A percentile compares a stretch with the other conserved stretches of the same genome.
phyloP scores from a whole-genome alignment of 2,888 invertebrate genomes.

The Endotricha flammealis region DNA sequence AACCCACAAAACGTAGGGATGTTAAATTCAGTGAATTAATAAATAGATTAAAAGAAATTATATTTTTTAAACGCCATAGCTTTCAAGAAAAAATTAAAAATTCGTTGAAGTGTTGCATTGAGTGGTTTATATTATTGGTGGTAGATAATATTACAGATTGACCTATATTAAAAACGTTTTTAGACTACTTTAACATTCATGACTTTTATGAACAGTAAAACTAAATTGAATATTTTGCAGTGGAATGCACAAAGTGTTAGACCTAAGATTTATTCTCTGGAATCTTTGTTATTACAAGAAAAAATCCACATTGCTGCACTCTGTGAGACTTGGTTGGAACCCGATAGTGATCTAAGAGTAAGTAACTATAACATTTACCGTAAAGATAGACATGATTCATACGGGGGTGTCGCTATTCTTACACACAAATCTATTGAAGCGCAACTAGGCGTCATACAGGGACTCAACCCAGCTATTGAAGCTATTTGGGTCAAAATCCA shows the following conservation, averaged over 20 bases:
- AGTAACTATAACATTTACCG: slow-evolving; percentile 17
- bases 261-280: slow-evolving; percentile 20
- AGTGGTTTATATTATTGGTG: no score
- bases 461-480: background rate
- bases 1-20: no score
- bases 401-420: background rate
- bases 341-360: slow-evolving; percentile 14
- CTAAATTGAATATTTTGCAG: slow-evolving; percentile 15
- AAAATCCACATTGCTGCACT: slow-evolving; percentile 24
- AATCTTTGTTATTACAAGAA: slow-evolving; percentile 17
- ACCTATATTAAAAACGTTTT: no score
- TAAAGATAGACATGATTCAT: background rate
- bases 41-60: no score
- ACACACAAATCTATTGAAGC: background rate
- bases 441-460: background rate
- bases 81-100: no score
- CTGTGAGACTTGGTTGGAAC: slow-evolving; percentile 25
- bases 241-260: slow-evolving; percentile 27
- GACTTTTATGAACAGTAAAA: no score
- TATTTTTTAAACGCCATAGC: no score
- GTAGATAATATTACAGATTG: no score
- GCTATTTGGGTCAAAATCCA: background rate
- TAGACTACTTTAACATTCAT: no score
- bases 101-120: no score
- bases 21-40: no score